A percentile compares a stretch with the other conserved stretches of the same genome.
These are phyloP conservation scores for Hirtodrosophila cameraria DNA, from an alignment of 2,888 invertebrate species.

Conservation along the genomic window DNA sequence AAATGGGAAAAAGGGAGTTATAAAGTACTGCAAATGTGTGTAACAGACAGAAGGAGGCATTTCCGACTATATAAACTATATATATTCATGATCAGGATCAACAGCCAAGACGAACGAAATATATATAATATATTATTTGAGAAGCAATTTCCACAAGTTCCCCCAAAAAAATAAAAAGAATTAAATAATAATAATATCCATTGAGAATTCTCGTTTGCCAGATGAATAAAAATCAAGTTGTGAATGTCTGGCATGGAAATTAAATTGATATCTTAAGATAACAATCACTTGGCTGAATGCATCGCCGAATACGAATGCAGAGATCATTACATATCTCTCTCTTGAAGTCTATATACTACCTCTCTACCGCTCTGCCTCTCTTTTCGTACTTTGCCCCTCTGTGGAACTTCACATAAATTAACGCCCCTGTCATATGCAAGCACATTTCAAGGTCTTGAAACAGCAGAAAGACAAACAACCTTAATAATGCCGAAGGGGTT, in stretches of 20 bases:
- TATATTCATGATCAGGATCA: too few species aligned
- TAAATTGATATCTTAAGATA: constrained; percentile 47
- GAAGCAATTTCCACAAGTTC: too few species aligned
- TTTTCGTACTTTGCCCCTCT: too few species aligned
- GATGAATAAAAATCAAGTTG: background rate
- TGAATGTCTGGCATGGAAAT: constrained; percentile 1
- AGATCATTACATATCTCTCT: constrained; percentile 23
- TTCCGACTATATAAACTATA: too few species aligned
- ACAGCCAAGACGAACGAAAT: too few species aligned
- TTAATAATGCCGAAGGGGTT: constrained; percentile 11
- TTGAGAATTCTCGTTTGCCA: constrained; percentile 4
- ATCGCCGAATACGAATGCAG: constrained; percentile 30
- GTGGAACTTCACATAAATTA: constrained; percentile 69
- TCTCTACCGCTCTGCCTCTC: too few species aligned
- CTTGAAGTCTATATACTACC: background rate
- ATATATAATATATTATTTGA: too few species aligned
- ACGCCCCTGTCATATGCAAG: constrained; percentile 74
- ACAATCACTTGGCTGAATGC: constrained; percentile 54
- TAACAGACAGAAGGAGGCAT: too few species aligned
- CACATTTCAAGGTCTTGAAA: constrained; percentile 69
- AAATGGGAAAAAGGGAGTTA: too few species aligned
- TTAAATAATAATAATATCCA: too few species aligned
- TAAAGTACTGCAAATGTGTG: too few species aligned
- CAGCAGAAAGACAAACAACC: constrained; percentile 46
- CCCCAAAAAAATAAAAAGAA: background rate